These are phyloP conservation scores for Nyctibius bracteatus DNA, from an alignment of 2,113 vertebrate species.

Conservation along the genomic window DNA sequence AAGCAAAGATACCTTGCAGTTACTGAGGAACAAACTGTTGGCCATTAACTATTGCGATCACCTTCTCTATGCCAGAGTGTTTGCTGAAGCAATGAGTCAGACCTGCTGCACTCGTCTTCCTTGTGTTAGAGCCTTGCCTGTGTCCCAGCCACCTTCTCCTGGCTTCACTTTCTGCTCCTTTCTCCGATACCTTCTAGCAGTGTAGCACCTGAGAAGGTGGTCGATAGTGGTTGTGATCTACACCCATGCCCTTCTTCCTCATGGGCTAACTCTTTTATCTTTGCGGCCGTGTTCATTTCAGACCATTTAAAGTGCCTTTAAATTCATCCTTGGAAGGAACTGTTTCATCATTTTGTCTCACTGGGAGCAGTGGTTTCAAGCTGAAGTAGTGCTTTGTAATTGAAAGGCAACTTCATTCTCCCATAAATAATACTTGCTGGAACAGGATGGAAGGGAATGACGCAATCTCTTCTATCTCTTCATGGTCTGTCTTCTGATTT, in stretches of 20 bases:
- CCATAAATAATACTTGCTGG: background rate
- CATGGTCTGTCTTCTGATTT: background rate
- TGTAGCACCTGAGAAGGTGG: background rate
- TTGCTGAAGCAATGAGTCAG: background rate
- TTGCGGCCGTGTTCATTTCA: background rate
- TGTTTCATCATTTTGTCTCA: background rate
- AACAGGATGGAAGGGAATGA: background rate
- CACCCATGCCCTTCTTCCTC: background rate
- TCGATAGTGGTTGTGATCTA: background rate
- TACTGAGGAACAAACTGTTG: background rate
- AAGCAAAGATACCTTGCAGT: background rate
- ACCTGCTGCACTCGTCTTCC: background rate
- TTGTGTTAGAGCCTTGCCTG: background rate
- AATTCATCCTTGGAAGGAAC: background rate
- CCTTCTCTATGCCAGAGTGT: background rate
- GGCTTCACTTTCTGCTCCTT: background rate
- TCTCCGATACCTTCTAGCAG: background rate
- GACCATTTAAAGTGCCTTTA: background rate
- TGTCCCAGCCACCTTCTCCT: background rate
- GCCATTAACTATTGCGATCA: background rate
- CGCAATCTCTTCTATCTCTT: background rate
- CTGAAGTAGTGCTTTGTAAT: background rate
- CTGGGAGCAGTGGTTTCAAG: background rate
- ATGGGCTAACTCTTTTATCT: background rate
- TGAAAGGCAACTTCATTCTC: background rate